These are phyloP conservation scores for Rostratula benghalensis DNA, from an alignment of 2,113 vertebrate genomes.

Conservation along the genomic window DNA sequence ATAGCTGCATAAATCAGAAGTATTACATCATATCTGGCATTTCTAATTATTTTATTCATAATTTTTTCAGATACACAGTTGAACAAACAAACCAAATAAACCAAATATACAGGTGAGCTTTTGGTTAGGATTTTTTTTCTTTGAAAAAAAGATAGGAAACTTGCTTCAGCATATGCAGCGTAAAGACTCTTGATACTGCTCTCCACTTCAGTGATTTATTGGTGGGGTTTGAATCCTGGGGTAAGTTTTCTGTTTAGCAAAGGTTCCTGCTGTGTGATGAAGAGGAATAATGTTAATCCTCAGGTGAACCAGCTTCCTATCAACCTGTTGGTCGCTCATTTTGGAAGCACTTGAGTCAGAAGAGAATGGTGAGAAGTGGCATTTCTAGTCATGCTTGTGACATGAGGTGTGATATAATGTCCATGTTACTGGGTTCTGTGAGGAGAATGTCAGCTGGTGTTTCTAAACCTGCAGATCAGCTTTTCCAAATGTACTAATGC, in stretches of 20 bases:
- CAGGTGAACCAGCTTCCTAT: not conserved
- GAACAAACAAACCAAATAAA: not conserved
- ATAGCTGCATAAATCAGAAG: not conserved
- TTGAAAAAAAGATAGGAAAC: not conserved
- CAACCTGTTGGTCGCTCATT: not conserved
- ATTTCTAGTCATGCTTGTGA: not conserved
- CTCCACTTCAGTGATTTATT: not conserved
- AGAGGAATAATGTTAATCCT: not conserved
- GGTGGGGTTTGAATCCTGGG: not conserved
- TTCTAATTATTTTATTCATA: not conserved
- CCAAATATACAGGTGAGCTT: not conserved
- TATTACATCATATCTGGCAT: not conserved
- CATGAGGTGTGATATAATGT: fast-evolving
- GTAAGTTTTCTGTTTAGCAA: not conserved
- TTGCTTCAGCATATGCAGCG: fast-evolving
- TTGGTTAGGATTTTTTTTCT: not conserved
- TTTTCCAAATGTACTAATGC: not conserved
- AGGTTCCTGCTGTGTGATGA: not conserved
- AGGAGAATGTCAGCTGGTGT: not conserved
- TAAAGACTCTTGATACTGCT: not conserved
- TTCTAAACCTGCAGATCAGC: not conserved
- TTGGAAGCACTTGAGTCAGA: not conserved
- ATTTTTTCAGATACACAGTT: not conserved
- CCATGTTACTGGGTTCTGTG: not conserved
- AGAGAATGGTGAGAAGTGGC: fast-evolving